phyloP scores from a whole-genome alignment of 2,888 invertebrate genomes.

The Siphlonurus alternatus region DNA sequence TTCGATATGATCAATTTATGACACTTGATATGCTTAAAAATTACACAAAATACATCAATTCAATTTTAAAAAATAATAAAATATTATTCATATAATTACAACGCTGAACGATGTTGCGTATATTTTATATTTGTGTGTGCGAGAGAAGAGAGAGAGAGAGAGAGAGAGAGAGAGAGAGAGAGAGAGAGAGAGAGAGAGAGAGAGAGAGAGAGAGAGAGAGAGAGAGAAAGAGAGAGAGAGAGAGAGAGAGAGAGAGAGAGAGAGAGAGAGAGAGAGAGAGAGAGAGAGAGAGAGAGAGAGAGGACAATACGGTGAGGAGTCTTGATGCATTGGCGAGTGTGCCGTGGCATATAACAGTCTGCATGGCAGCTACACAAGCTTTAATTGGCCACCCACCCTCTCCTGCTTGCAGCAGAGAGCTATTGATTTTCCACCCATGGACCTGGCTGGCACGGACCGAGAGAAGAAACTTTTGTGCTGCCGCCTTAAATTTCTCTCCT shows the following conservation, averaged over 20 bases:
- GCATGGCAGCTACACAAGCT: neutral
- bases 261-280: neutral
- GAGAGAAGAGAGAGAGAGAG: neutral
- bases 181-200: neutral
- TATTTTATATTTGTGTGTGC: neutral
- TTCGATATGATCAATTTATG: too few relatives aligned
- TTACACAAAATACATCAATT: too few relatives aligned
- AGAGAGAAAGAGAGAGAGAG: neutral
- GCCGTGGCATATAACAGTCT: too few relatives aligned
- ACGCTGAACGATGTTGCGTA: too few relatives aligned
- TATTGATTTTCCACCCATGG: neutral
- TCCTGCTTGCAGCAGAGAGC: neutral
- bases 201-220: neutral
- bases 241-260: neutral
- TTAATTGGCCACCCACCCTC: neutral
- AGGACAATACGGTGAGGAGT: neutral
- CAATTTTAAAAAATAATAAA: too few relatives aligned
- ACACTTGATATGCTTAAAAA: too few relatives aligned
- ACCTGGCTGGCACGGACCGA: neutral
- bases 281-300: neutral
- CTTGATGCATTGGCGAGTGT: neutral
- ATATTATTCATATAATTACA: too few relatives aligned
- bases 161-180: neutral
- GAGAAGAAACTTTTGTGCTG: too few relatives aligned
- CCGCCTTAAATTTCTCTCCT: too few relatives aligned